These are phyloP conservation scores for Antheraea yamamai DNA, from an alignment of 2,888 invertebrate species.

Conservation along the genomic window DNA sequence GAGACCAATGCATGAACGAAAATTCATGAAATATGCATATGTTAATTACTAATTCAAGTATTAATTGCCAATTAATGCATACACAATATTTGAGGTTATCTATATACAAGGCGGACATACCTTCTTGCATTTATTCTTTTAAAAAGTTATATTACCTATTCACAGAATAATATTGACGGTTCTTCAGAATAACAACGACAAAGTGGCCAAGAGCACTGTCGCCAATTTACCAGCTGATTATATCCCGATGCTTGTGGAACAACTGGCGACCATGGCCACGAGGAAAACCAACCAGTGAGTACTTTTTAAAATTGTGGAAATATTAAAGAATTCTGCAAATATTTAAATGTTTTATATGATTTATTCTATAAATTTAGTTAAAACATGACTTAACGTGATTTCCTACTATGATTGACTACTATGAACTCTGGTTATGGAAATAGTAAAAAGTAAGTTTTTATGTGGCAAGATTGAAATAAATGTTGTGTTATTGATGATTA, in stretches of 20 bases:
- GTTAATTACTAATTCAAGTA: too few species aligned
- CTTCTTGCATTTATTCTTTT: neutral
- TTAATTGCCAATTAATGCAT: too few species aligned
- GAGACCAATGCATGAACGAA: too few species aligned
- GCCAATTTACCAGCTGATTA: conserved; percentile 88
- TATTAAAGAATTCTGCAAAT: neutral
- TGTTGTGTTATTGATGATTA: neutral
- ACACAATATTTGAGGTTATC: too few species aligned
- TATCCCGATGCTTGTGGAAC: conserved; percentile 87
- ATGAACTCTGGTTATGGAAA: neutral
- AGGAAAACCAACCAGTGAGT: conserved; percentile 87
- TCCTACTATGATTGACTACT: neutral
- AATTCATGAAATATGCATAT: too few species aligned
- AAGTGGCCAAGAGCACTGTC: conserved; percentile 88
- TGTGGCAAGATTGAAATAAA: neutral
- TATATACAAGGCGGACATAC: too few species aligned
- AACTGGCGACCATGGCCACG: conserved; percentile 86
- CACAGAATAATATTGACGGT: conserved; percentile 87
- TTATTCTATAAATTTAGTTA: neutral
- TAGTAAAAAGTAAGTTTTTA: neutral
- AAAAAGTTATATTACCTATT: conserved; percentile 15
- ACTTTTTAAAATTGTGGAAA: neutral
- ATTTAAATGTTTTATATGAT: neutral
- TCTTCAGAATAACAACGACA: conserved; percentile 84
- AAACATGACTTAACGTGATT: too few species aligned